Base-by-base conservation (phyloP, 2,888 invertebrate genomes). In the Hirtodrosophila duncani region DNA sequence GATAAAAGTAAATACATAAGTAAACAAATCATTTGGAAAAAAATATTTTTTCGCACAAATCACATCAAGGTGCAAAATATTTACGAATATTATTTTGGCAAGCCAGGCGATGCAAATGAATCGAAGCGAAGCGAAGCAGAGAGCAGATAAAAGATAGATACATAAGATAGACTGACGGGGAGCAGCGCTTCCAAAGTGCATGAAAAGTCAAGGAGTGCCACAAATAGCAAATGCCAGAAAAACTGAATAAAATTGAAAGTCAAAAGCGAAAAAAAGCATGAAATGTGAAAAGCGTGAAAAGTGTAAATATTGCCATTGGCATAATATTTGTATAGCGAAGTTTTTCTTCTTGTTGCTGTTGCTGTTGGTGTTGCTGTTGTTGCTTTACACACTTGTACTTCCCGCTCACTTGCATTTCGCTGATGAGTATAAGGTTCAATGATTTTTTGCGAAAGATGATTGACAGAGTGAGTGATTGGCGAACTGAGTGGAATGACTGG, bases 11-110 rank as follows among this genome's bases (percentile, higher is more conserved):
- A 77, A 77, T 71, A 72, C 69, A 56, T 63, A 64, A 77, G 69
- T 72, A 77, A 77, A 72, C 72, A 72, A 72, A 72, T 72, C 72
- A 72, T 72, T 72, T 72, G 72, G 67, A 58, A 72, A n/a, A n/a
- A 67, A 72, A 72, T 67, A 69, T 72, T 72, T 68, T 68, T 62
- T 44, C 71, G 24, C 53, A 71, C 58, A 66, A 71, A 71, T 77
- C 69, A 66, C 72, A 77, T 77, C 66, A 66, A 71, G 77, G 72
- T 77, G 77, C 53, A 62, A 72, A 72, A 72, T 71, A 71, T 72
- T 75, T 66, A 71, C 66, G 63, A 62, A 75, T 75, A 63, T 70
- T 72, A 68, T 68, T 67, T 68, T 72, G 51, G 65, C 53, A 57
- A 52, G 31, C 26, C 31, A 21, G 49, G 43, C 51, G 45, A 26